Conservation (phyloP, 2,888 invertebrate species). For the Gymnoscelis rufifasciata region DNA sequence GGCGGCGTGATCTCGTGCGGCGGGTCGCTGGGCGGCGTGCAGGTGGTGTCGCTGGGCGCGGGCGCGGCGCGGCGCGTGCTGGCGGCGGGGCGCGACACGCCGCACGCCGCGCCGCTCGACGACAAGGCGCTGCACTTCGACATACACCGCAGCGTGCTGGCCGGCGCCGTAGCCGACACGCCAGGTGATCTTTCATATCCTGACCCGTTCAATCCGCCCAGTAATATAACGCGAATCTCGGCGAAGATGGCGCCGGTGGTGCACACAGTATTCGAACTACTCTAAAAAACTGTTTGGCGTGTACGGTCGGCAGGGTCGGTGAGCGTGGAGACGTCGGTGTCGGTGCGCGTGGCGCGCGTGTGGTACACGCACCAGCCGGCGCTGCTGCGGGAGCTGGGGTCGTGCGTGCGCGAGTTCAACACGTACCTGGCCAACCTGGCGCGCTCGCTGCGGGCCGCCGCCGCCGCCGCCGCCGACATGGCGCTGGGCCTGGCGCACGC, state of each 20-base stretch:
- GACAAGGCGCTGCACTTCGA: constrained; percentile 57
- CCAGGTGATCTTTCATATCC: too few relatives aligned
- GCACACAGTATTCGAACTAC: too few relatives aligned
- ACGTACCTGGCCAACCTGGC: constrained; percentile 92
- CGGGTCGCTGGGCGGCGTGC: constrained; percentile 95
- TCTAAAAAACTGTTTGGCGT: background rate
- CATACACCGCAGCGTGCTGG: constrained; percentile 41
- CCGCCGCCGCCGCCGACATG: constrained; percentile 96
- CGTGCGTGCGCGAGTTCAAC: constrained; percentile 94
- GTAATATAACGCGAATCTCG: too few relatives aligned
- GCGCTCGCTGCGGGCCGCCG: constrained; percentile 91
- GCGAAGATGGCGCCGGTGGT: too few relatives aligned
- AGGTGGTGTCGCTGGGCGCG: constrained; percentile 91
- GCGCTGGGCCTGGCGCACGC: constrained; percentile 92
- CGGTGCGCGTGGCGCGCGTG: constrained; percentile 89
- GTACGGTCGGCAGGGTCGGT: background rate
- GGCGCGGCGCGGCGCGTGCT: constrained; percentile 90
- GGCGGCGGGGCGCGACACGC: constrained; percentile 85
- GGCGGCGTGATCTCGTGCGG: constrained; percentile 75
- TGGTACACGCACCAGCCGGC: constrained; percentile 96
- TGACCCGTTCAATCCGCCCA: too few relatives aligned
- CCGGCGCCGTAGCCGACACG: constrained; percentile 33
- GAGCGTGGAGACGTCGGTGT: constrained; percentile 47
- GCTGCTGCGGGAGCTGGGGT: constrained; percentile 90
- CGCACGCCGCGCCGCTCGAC: constrained; percentile 34